Conservation (phyloP, 1,140 invertebrate species). For the Diorhabda carinulata region DNA sequence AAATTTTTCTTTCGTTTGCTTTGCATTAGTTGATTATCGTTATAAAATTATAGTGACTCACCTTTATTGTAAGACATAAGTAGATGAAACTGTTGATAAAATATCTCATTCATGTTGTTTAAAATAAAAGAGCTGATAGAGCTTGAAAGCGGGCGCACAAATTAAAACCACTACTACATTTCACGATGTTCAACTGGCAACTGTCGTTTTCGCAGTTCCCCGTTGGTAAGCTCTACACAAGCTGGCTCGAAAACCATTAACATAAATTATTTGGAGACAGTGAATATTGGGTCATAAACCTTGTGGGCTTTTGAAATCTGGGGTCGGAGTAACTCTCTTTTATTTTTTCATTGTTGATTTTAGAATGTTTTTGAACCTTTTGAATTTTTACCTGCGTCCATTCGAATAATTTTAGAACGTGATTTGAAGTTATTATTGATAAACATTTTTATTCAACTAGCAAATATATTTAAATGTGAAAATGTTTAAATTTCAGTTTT, state of each 20-base stretch:
- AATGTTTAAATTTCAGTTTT: too few relatives aligned
- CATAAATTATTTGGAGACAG: conserved; percentile 51
- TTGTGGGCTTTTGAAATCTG: conserved; percentile 31
- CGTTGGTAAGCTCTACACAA: conserved; percentile 10
- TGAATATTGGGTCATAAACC: conserved; percentile 50
- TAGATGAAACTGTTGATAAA: too few relatives aligned
- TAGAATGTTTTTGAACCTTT: not conserved
- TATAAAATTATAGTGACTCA: too few relatives aligned
- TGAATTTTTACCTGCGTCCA: not conserved
- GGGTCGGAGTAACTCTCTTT: conserved; percentile 25
- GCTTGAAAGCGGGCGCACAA: conserved; percentile 7
- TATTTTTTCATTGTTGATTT: not conserved
- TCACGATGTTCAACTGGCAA: conserved; percentile 41
- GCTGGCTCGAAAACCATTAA: conserved; percentile 44
- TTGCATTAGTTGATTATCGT: too few relatives aligned
- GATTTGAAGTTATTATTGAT: too few relatives aligned
- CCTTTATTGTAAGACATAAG: too few relatives aligned
- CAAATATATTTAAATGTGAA: too few relatives aligned
- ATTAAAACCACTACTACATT: conserved; percentile 37
- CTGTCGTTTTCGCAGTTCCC: conserved; percentile 36
- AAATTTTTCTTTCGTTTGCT: too few relatives aligned
- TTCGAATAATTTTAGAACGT: too few relatives aligned
- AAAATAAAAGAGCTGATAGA: not conserved
- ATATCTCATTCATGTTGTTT: too few relatives aligned
- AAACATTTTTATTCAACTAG: too few relatives aligned